Conservation (phyloP, 2,888 invertebrate species). For the Dynastes hyllus region DNA sequence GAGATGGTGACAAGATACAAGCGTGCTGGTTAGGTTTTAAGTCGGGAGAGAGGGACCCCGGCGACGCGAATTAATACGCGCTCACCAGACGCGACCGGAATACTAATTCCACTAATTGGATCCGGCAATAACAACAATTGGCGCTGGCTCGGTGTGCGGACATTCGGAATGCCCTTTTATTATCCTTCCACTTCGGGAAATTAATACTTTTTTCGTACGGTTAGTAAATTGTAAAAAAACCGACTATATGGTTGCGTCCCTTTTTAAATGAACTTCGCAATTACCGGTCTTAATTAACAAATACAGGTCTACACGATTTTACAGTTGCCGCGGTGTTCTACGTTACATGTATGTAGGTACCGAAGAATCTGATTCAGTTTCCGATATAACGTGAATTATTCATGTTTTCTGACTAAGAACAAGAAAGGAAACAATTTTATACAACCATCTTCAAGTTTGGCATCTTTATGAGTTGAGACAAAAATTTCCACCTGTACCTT, state of each 20-base stretch:
- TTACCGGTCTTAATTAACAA: slow-evolving; percentile 36
- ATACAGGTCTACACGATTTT: slow-evolving; percentile 19
- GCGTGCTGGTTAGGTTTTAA: slow-evolving; percentile 23
- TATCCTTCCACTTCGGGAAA: slow-evolving; percentile 34
- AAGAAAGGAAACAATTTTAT: neutral
- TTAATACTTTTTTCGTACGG: slow-evolving; percentile 33
- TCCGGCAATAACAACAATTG: slow-evolving; percentile 53
- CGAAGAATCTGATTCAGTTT: too few relatives aligned
- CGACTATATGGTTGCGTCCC: slow-evolving; percentile 2
- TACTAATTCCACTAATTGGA: slow-evolving; percentile 59
- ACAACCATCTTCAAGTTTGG: too few relatives aligned
- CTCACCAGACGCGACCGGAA: slow-evolving; percentile 53
- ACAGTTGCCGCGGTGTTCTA: slow-evolving; percentile 7
- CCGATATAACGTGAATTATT: too few relatives aligned
- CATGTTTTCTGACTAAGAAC: neutral
- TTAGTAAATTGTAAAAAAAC: slow-evolving; percentile 16
- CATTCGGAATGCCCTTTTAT: slow-evolving; percentile 35
- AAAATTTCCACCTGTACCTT: too few relatives aligned
- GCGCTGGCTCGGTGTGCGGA: slow-evolving; percentile 12
- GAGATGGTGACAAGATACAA: neutral
- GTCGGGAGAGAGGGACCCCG: neutral
- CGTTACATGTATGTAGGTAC: neutral
- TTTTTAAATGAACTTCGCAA: slow-evolving; percentile 33
- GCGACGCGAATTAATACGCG: slow-evolving; percentile 44
- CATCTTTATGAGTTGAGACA: too few relatives aligned